phyloP scores from a whole-genome alignment of 1,140 invertebrate species.

The Antheraea pernyi region DNA sequence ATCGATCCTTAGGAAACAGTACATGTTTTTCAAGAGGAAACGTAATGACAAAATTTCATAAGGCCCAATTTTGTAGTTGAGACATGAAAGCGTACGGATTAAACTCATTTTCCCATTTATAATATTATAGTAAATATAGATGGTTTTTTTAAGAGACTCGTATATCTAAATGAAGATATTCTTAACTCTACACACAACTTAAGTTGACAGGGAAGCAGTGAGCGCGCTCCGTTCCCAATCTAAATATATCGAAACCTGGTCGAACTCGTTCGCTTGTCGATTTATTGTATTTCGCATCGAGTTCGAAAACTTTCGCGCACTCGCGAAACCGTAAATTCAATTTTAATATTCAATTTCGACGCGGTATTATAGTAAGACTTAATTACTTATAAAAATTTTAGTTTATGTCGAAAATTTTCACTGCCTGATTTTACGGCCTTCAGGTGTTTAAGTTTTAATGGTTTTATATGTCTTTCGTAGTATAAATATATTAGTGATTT shows the following conservation, averaged over 20 bases:
- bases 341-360: slow-evolving; percentile 31
- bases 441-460: too few relatives aligned
- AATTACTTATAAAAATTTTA: slow-evolving; percentile 21
- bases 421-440: neutral
- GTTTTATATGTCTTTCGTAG: too few relatives aligned
- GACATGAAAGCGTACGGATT: too few relatives aligned
- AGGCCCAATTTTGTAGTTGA: too few relatives aligned
- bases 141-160: neutral
- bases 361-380: slow-evolving; percentile 9
- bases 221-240: slow-evolving; percentile 2
- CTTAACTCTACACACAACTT: slow-evolving; percentile 20
- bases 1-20: too few relatives aligned
- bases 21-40: too few relatives aligned
- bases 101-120: too few relatives aligned
- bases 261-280: slow-evolving; percentile 34
- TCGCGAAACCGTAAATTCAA: slow-evolving; percentile 37
- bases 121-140: too few relatives aligned
- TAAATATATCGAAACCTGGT: slow-evolving; percentile 45
- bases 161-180: neutral
- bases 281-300: slow-evolving; percentile 36
- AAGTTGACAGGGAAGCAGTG: slow-evolving; percentile 12
- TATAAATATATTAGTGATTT: too few relatives aligned
- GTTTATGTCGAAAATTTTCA: slow-evolving; percentile 5
- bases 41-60: too few relatives aligned
- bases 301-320: slow-evolving; percentile 24